Conservation (phyloP, 2,888 invertebrate genomes). For the Scaptomyza caliginosa region DNA sequence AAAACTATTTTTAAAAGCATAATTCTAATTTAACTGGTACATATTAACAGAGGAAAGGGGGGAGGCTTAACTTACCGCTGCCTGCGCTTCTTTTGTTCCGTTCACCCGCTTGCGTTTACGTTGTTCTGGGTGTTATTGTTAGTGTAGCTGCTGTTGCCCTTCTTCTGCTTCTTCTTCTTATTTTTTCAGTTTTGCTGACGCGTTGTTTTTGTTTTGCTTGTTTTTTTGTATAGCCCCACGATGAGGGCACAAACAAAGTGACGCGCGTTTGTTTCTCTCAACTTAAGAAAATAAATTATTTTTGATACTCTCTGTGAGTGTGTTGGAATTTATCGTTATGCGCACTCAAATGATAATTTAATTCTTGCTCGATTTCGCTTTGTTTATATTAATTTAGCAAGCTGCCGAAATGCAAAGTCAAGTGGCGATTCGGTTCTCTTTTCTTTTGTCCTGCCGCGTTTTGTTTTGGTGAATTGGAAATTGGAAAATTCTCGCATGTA, state of each 20-base stretch:
- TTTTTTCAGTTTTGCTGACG: neutral
- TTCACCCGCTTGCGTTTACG: conserved; percentile 10
- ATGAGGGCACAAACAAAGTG: conserved; percentile 41
- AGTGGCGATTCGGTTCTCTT: conserved; percentile 19
- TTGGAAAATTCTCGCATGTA: conserved; percentile 35
- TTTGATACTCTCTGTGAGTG: neutral
- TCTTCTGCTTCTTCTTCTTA: neutral
- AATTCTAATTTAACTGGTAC: conserved; percentile 6
- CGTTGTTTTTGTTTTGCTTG: neutral
- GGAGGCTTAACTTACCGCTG: conserved; percentile 70
- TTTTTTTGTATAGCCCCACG: conserved; percentile 25
- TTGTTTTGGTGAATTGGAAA: conserved; percentile 25
- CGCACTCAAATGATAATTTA: conserved; percentile 38
- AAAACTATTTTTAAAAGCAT: neutral
- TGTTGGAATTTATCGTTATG: conserved; percentile 34
- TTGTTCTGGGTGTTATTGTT: neutral
- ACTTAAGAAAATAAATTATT: conserved; percentile 10
- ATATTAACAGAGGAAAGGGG: neutral
- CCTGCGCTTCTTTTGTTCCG: conserved; percentile 56
- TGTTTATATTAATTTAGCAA: conserved; percentile 33
- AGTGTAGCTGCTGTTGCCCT: conserved; percentile 1
- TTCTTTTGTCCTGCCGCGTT: conserved; percentile 21
- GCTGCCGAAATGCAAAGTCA: conserved; percentile 23
- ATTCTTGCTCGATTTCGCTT: conserved; percentile 18
- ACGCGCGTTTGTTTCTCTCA: conserved; percentile 31